These are phyloP conservation scores for Amphipyra berbera DNA, from an alignment of 2,888 invertebrate species.

Conservation along the genomic window DNA sequence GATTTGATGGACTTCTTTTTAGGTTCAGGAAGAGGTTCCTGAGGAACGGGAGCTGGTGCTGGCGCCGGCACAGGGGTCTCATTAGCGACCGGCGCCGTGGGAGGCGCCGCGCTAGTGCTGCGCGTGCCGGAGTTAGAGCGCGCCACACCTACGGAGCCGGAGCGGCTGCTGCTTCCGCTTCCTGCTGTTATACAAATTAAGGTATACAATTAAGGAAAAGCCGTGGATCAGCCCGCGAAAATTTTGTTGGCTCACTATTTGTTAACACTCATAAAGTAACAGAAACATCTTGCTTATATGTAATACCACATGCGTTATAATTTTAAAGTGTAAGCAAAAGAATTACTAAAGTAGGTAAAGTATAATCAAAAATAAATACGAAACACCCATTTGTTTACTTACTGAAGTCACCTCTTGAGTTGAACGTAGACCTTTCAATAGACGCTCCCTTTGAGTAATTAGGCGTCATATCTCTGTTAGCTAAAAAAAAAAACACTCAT, in stretches of 20 bases:
- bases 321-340: too few relatives aligned
- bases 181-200: constrained; percentile 31
- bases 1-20: constrained; percentile 77
- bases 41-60: constrained; percentile 59
- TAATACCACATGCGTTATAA: too few relatives aligned
- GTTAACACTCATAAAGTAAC: too few relatives aligned
- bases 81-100: constrained; percentile 55
- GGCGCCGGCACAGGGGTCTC: constrained; percentile 52
- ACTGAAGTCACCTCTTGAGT: constrained; percentile 81
- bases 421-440: constrained; percentile 86
- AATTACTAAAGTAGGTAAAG: too few relatives aligned
- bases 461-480: constrained; percentile 77
- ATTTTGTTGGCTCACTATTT: too few relatives aligned
- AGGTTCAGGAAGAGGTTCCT: constrained; percentile 76
- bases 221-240: too few relatives aligned
- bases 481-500: constrained; percentile 60
- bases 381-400: constrained; percentile 59
- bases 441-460: constrained; percentile 85
- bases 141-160: constrained; percentile 74
- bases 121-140: constrained; percentile 76
- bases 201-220: not conserved
- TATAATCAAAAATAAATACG: too few relatives aligned
- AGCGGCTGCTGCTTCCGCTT: constrained; percentile 71
- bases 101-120: constrained; percentile 64
- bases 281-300: too few relatives aligned